Evolutionary conservation across 2,797 vertebrate species (phyloP).

Genomic region (Periparus ater): DNA sequence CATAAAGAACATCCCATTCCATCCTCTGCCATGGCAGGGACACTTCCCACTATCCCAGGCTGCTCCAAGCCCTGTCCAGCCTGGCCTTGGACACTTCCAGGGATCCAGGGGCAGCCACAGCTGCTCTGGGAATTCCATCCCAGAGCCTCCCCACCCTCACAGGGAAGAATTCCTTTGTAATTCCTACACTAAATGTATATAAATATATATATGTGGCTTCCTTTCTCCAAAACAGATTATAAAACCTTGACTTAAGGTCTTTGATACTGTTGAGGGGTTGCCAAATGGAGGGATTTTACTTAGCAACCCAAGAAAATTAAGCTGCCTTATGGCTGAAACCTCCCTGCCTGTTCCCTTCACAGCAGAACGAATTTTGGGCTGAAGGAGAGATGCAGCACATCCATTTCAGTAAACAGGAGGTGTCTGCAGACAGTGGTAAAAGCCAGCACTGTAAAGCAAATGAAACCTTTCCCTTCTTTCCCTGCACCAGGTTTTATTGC

Average conservation of each 20-base stretch:
- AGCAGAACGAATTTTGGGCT: neutral
- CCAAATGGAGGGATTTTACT: neutral
- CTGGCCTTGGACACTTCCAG: neutral
- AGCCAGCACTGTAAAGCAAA: neutral
- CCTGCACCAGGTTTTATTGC: neutral
- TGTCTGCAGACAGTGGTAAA: accelerated
- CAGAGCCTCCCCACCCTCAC: accelerated
- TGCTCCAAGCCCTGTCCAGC: accelerated
- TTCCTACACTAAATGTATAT: neutral
- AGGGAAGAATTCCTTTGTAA: neutral
- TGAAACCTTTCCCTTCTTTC: neutral
- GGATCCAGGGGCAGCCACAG: neutral
- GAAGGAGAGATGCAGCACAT: neutral
- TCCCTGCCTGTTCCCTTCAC: neutral
- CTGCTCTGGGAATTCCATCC: neutral
- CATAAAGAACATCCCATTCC: accelerated
- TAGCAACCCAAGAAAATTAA: neutral
- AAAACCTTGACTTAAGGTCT: neutral
- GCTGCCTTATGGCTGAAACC: neutral
- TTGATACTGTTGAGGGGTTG: neutral
- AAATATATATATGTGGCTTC: neutral
- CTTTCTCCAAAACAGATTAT: neutral
- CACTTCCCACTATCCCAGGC: accelerated
- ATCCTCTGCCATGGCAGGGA: neutral
- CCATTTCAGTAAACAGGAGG: neutral